These are phyloP conservation scores for Colletes collaris DNA, from an alignment of 2,888 invertebrate species.

Conservation along the genomic window DNA sequence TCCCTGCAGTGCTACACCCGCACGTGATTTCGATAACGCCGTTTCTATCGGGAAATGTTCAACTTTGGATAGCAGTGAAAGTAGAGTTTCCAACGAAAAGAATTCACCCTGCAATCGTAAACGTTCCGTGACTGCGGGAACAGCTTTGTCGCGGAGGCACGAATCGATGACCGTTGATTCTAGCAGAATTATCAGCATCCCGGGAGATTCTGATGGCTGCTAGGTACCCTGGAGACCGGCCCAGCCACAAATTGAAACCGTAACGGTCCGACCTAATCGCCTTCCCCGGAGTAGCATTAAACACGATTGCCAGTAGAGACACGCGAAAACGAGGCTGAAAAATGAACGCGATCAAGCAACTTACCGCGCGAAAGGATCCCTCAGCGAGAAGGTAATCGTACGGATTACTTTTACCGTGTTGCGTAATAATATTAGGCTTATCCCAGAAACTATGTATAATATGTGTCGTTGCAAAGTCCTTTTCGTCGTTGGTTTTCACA, in stretches of 20 bases:
- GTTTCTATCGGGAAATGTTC: too few species aligned
- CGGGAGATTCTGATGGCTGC: slow-evolving; percentile 22
- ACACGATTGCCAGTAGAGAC: slow-evolving; percentile 37
- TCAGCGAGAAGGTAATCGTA: neutral
- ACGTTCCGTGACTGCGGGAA: slow-evolving; percentile 14
- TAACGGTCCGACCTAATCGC: slow-evolving; percentile 50
- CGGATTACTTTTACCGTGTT: neutral
- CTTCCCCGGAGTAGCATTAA: slow-evolving; percentile 42
- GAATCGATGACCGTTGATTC: slow-evolving; percentile 58
- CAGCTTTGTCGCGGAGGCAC: slow-evolving; percentile 33
- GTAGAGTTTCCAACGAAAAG: neutral
- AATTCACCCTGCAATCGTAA: slow-evolving; percentile 20
- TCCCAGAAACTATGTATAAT: too few species aligned
- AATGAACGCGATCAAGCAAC: slow-evolving; percentile 14
- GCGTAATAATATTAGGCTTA: neutral
- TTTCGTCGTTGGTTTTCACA: too few species aligned
- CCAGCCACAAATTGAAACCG: slow-evolving; percentile 44
- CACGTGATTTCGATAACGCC: too few species aligned
- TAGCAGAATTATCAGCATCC: slow-evolving; percentile 55
- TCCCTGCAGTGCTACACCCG: too few species aligned
- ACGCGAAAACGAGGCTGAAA: slow-evolving; percentile 14
- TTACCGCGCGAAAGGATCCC: slow-evolving; percentile 13
- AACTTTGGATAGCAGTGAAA: too few species aligned
- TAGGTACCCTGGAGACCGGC: slow-evolving; percentile 6
- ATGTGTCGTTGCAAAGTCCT: too few species aligned